These are phyloP conservation scores for Oceanodroma tethys DNA, from an alignment of 2,113 vertebrate genomes.

Conservation along the genomic window DNA sequence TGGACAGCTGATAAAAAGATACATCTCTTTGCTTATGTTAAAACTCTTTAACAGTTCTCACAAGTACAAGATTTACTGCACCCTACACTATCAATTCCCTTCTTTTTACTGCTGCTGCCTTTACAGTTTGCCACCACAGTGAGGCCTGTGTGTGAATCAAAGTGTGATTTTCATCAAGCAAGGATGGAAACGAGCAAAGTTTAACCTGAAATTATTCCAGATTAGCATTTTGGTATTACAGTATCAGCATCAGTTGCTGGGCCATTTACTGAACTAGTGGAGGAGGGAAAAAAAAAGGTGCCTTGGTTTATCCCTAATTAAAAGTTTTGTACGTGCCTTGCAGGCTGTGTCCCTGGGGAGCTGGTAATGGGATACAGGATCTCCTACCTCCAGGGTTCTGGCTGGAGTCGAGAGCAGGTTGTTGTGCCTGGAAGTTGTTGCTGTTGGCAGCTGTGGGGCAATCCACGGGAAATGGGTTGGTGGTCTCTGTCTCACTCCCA, in stretches of 20 bases:
- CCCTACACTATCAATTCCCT: not conserved
- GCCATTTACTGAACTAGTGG: not conserved
- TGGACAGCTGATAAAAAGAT: constrained; percentile 39
- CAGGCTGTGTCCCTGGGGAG: not conserved
- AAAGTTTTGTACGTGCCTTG: constrained; percentile 14
- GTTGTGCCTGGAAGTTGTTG: constrained; percentile 1
- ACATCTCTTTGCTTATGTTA: not conserved
- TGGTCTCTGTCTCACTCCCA: constrained; percentile 20
- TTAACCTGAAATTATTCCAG: not conserved
- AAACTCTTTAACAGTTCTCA: not conserved
- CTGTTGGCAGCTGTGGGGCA: constrained; percentile 33
- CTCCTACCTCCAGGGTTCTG: not conserved
- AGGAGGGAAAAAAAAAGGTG: not conserved
- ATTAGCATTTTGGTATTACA: not conserved
- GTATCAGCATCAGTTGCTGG: not conserved
- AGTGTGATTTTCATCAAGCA: not conserved
- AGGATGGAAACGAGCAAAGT: not conserved
- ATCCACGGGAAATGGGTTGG: not conserved
- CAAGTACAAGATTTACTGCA: not conserved
- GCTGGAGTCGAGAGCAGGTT: not conserved
- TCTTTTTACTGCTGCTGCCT: not conserved
- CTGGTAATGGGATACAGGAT: not conserved
- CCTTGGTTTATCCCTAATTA: constrained; percentile 1
- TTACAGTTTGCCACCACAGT: constrained; percentile 31
- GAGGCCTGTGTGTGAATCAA: not conserved